phyloP scores from a whole-genome alignment of 2,113 vertebrate genomes.

The Chlorodrepanis virens region DNA sequence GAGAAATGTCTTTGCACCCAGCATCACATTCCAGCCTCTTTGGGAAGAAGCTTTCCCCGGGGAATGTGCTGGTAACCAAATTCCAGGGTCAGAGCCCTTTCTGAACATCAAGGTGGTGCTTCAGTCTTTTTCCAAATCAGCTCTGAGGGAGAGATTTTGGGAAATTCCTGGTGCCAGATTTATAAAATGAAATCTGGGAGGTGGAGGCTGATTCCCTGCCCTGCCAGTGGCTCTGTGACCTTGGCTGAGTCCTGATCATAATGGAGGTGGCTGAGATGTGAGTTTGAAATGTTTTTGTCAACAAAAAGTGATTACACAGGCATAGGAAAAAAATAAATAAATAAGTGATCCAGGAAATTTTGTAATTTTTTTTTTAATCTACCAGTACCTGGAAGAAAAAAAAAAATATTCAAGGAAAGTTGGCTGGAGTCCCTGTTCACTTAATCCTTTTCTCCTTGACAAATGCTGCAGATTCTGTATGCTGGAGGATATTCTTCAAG shows the following conservation, averaged over 20 bases:
- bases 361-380: neutral
- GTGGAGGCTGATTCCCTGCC: neutral
- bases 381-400: neutral
- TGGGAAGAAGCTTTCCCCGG: neutral
- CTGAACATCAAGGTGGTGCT: neutral
- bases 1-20: neutral
- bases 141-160: fast-evolving
- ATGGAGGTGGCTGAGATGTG: neutral
- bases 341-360: neutral
- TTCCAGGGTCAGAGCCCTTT: neutral
- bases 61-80: neutral
- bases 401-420: neutral
- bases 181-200: neutral
- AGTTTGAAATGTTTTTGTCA: neutral
- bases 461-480: constrained; percentile 17
- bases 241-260: neutral
- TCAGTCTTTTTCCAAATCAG: neutral
- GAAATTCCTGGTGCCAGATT: neutral
- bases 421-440: constrained; percentile 9
- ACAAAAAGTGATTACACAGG: neutral
- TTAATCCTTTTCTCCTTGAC: constrained; percentile 56
- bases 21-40: neutral
- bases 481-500: constrained; percentile 43
- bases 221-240: neutral
- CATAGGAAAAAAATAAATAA: neutral